Evolutionary conservation across 2,797 vertebrate species (phyloP).

Genomic region (Denticeps clupeoides): DNA sequence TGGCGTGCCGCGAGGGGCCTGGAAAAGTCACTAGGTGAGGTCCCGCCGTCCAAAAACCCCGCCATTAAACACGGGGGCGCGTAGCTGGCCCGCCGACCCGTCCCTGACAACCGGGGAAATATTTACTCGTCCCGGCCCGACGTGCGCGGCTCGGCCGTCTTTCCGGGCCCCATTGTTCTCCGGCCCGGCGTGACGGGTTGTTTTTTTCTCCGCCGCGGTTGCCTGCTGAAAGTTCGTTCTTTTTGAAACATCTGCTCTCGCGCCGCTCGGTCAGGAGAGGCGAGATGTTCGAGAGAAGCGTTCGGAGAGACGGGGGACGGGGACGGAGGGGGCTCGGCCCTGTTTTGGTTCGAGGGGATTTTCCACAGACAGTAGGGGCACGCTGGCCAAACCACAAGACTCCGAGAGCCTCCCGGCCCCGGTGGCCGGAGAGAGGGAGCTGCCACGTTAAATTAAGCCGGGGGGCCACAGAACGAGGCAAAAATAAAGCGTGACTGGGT

Average conservation of each 20-base stretch:
- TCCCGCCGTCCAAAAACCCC: conserved; percentile 12
- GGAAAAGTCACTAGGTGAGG: conserved; percentile 58
- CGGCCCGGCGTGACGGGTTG: neutral
- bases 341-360: conserved; percentile 21
- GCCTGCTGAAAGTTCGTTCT: conserved; percentile 7
- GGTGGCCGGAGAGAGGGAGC: conserved; percentile 23
- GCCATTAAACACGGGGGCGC: conserved; percentile 40
- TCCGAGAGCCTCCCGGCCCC: conserved; percentile 10
- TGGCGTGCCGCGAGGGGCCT: conserved; percentile 36
- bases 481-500: conserved; percentile 25
- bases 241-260: conserved; percentile 16
- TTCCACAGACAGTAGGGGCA: conserved; percentile 19
- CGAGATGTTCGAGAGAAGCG: too few species aligned
- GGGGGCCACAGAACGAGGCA: conserved; percentile 12
- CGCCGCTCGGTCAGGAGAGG: too few species aligned
- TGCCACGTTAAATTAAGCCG: conserved; percentile 26
- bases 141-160: conserved; percentile 23
- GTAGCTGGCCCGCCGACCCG: conserved; percentile 60
- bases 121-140: conserved; percentile 69
- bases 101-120: conserved; percentile 86
- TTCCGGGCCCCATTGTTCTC: conserved; percentile 8
- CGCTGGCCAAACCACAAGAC: conserved; percentile 22
- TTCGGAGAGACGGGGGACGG: too few species aligned
- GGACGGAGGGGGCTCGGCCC: too few species aligned
- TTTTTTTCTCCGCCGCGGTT: neutral